These are phyloP conservation scores for Syngnathus typhle DNA, from an alignment of 2,113 vertebrate species.

Conservation along the genomic window DNA sequence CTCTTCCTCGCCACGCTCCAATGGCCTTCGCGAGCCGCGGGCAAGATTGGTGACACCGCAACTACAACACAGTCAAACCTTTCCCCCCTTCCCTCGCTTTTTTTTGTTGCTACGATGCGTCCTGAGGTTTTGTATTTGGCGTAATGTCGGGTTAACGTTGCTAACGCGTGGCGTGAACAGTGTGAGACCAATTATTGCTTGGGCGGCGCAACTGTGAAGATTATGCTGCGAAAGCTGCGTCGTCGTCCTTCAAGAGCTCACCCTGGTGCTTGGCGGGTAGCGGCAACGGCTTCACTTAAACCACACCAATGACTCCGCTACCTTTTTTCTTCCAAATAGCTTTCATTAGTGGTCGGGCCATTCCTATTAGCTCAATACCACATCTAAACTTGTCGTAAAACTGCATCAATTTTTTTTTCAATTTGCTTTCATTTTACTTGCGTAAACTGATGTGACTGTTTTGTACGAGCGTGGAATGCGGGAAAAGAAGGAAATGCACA, in stretches of 20 bases:
- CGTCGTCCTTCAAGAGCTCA: conserved; percentile 60
- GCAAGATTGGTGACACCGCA: conserved; percentile 12
- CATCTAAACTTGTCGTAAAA: neutral
- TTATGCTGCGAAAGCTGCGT: conserved; percentile 66
- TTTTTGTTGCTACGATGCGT: conserved; percentile 29
- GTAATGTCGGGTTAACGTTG: conserved; percentile 49
- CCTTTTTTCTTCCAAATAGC: neutral
- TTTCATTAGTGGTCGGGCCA: neutral
- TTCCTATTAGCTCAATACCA: neutral
- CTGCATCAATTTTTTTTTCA: too few relatives aligned
- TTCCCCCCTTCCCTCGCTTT: conserved; percentile 1
- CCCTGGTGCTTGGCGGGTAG: conserved; percentile 30
- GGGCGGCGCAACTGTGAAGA: conserved; percentile 65
- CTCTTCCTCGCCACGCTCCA: conserved; percentile 22
- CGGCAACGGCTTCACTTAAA: neutral
- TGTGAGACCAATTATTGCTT: conserved; percentile 66
- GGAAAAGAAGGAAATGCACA: neutral
- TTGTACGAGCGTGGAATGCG: too few relatives aligned
- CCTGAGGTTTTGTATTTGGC: conserved; percentile 50
- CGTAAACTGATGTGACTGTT: too few relatives aligned
- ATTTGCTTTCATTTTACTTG: too few relatives aligned
- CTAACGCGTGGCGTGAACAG: conserved; percentile 55
- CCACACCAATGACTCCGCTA: neutral
- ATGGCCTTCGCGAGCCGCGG: conserved; percentile 25
- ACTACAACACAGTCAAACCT: conserved; percentile 18